A percentile compares a stretch with the other conserved stretches of the same genome.
These are phyloP conservation scores for Mormyrus lacerda DNA, from an alignment of 2,113 vertebrate genomes.

Conservation along the genomic window DNA sequence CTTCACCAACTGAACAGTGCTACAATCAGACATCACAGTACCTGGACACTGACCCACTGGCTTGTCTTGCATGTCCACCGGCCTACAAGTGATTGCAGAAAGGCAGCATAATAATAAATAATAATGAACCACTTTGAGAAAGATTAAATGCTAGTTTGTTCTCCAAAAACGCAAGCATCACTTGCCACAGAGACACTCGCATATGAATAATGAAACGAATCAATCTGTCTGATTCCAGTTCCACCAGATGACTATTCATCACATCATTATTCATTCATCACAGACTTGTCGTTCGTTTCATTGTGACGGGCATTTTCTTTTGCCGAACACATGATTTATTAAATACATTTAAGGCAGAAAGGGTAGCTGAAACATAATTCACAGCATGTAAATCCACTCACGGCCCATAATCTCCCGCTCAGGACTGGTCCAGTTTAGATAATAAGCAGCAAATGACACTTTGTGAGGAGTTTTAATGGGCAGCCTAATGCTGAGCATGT, in stretches of 20 bases:
- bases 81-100: not conserved
- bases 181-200: not conserved
- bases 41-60: not conserved
- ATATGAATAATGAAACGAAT: constrained; percentile 12
- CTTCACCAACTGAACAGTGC: not conserved
- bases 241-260: not conserved
- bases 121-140: constrained; percentile 1
- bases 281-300: not conserved
- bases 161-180: not conserved
- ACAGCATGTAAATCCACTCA: not conserved
- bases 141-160: not conserved
- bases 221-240: not conserved
- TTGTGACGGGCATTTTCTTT: not conserved
- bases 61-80: not conserved
- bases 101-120: not conserved
- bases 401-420: not conserved
- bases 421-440: not conserved
- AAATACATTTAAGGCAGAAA: not conserved
- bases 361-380: constrained; percentile 1
- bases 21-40: not conserved
- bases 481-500: not conserved
- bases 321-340: not conserved
- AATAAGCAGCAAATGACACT: not conserved
- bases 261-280: constrained; percentile 8
- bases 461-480: constrained; percentile 5